Conservation (phyloP, 2,797 vertebrate genomes). For the Sebastes flavidus region DNA sequence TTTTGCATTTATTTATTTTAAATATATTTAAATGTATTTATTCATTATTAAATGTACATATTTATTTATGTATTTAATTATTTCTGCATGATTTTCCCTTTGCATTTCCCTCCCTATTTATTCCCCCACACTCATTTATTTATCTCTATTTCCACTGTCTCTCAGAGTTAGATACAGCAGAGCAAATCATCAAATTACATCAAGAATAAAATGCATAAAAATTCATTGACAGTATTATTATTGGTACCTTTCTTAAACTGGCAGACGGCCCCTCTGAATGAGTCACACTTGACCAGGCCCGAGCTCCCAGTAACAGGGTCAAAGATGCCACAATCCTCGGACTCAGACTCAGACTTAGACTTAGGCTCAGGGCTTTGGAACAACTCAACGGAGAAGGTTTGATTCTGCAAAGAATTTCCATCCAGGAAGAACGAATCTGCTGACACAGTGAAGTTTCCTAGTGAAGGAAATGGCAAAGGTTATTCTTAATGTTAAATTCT, state of each 20-base stretch:
- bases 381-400: constrained; percentile 51
- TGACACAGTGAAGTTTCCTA: constrained; percentile 47
- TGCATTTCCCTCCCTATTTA: no score
- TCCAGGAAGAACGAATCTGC: background rate
- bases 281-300: constrained; percentile 57
- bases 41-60: no score
- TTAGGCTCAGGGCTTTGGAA: constrained; percentile 3
- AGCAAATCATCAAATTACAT: background rate
- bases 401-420: constrained; percentile 34
- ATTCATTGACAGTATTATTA: background rate
- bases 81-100: no score
- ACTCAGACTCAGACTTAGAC: background rate
- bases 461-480: background rate
- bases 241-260: constrained; percentile 79
- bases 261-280: constrained; percentile 74
- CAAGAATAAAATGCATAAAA: background rate
- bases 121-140: no score
- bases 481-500: background rate
- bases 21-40: background rate
- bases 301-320: constrained; percentile 58
- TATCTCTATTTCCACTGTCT: background rate
- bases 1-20: no score
- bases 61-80: no score
- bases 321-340: constrained; percentile 70
- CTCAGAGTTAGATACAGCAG: background rate